These are phyloP conservation scores for Euplagia quadripunctaria DNA, from an alignment of 2,888 invertebrate species.

Conservation along the genomic window DNA sequence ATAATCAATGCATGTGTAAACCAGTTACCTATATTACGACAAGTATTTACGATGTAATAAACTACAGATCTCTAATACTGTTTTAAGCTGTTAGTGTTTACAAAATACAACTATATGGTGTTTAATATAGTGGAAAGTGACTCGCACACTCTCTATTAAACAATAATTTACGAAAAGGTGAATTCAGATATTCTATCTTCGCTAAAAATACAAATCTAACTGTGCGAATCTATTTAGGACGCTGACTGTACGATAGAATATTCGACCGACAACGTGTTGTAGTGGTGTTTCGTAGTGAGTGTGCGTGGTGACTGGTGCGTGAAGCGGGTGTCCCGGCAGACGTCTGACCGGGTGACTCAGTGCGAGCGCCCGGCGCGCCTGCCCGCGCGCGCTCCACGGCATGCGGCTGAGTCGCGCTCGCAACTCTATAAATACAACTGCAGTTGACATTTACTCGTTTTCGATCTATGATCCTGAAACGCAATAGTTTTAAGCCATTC, in stretches of 20 bases:
- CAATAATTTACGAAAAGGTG: background rate
- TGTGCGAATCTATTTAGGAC: slow-evolving; percentile 48
- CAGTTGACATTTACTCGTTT: slow-evolving; percentile 85
- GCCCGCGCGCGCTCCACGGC: slow-evolving; percentile 51
- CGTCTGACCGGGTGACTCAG: slow-evolving; percentile 79
- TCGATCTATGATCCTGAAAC: slow-evolving; percentile 77
- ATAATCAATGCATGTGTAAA: slow-evolving; percentile 8
- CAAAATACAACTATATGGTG: background rate
- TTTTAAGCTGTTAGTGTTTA: background rate
- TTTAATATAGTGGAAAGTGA: background rate
- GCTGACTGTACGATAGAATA: slow-evolving; percentile 53
- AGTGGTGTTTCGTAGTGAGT: slow-evolving; percentile 40
- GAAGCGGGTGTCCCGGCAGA: slow-evolving; percentile 79
- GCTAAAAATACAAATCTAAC: slow-evolving; percentile 42
- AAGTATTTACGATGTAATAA: background rate
- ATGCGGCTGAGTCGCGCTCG: slow-evolving; percentile 65
- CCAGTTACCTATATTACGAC: slow-evolving; percentile 1
- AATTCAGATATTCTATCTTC: slow-evolving; percentile 28
- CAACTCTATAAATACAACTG: slow-evolving; percentile 79
- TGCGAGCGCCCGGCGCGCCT: slow-evolving; percentile 43
- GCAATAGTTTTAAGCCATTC: slow-evolving; percentile 61
- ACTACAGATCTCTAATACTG: background rate
- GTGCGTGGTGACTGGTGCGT: slow-evolving; percentile 55
- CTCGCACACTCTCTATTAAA: background rate
- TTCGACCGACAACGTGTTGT: slow-evolving; percentile 44